Evolutionary conservation across 92 coral and sea anemone genomes (phyloP), one percentile per base, ranked within the genome.

Genomic region (Desmophyllum pertusum): DNA sequence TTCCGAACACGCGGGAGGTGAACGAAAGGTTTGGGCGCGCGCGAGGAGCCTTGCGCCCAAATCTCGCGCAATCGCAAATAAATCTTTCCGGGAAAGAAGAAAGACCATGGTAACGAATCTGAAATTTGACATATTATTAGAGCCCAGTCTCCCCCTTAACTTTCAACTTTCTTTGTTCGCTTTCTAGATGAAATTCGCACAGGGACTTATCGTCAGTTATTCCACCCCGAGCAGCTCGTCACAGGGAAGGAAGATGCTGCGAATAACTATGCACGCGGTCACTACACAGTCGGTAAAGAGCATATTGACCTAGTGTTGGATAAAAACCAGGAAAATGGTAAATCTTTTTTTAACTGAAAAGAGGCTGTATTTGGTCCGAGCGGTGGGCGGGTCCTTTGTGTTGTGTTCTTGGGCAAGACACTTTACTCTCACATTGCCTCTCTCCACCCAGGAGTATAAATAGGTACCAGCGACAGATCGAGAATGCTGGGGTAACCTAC

Each of bases 241-340:
- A 92, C 92, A 19, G 95, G 95, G 51, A 92, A 92, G 57, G 95
- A 92, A 83, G 95, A 92, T 61, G 95, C 95, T 74, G 95, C 95
- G 59, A 92, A 92, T 50, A 92, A 92, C 79, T 92, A 92, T 67
- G 95, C 95, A 31, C 93, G 95, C 43, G 95, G 95, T 48, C 95
- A 92, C 73, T 92, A 92, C 76, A 92, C 95, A 18, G 93, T 92
- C 40, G 95, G 95, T 45, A 92, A 89, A 52, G 90, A 89, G 71
- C 87, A 61, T 39, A 83, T 89, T 45, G 95, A 92, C 72, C 71
- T 64, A 36, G 95, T 86, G 50, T 69, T 92, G 11, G 95, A 92
- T 75, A 89, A 91, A n/a, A 81, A 89, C 90, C 33, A 81, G 91
- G 29, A 84, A 84, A 79, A 70, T 88, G 91, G 92, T 88, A 70